These are phyloP conservation scores for Melanophora roralis DNA, from an alignment of 2,888 invertebrate genomes.

Conservation along the genomic window DNA sequence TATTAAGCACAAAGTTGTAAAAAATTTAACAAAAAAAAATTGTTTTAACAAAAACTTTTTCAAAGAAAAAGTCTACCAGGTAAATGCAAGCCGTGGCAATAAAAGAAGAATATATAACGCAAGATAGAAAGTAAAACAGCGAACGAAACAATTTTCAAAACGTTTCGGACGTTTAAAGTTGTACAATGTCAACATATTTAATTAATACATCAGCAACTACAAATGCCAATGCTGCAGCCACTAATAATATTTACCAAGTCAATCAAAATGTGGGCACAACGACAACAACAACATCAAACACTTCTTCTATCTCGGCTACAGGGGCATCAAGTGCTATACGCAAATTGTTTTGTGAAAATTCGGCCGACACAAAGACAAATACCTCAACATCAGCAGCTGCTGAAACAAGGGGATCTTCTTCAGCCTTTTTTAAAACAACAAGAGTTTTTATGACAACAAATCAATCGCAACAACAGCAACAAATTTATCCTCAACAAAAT, in stretches of 20 bases:
- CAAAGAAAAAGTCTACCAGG: background rate
- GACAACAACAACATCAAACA: slow-evolving; percentile 25
- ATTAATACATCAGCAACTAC: slow-evolving; percentile 65
- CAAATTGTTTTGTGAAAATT: slow-evolving; percentile 68
- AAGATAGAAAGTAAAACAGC: slow-evolving; percentile 26
- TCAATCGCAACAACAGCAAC: slow-evolving; percentile 37
- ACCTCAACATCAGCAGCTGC: slow-evolving; percentile 52
- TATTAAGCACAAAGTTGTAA: slow-evolving; percentile 55
- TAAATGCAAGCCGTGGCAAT: background rate
- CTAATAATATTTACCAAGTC: slow-evolving; percentile 59
- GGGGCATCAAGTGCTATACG: slow-evolving; percentile 67
- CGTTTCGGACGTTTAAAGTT: slow-evolving; percentile 37
- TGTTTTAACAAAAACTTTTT: slow-evolving; percentile 7
- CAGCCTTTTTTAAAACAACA: slow-evolving; percentile 42
- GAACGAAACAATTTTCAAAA: slow-evolving; percentile 30
- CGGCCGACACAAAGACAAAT: slow-evolving; percentile 42
- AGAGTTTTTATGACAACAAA: slow-evolving; percentile 55
- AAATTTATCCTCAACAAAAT: slow-evolving; percentile 37
- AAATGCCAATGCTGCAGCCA: slow-evolving; percentile 65
- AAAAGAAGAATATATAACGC: slow-evolving; percentile 9
- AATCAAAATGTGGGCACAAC: slow-evolving; percentile 58
- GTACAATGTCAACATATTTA: slow-evolving; percentile 73
- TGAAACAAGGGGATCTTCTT: slow-evolving; percentile 24
- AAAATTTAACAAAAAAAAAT: slow-evolving; percentile 4
- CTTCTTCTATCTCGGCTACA: slow-evolving; percentile 46